Evolutionary conservation across 1,140 invertebrate genomes (phyloP).

Genomic region (Ruditapes philippinarum): DNA sequence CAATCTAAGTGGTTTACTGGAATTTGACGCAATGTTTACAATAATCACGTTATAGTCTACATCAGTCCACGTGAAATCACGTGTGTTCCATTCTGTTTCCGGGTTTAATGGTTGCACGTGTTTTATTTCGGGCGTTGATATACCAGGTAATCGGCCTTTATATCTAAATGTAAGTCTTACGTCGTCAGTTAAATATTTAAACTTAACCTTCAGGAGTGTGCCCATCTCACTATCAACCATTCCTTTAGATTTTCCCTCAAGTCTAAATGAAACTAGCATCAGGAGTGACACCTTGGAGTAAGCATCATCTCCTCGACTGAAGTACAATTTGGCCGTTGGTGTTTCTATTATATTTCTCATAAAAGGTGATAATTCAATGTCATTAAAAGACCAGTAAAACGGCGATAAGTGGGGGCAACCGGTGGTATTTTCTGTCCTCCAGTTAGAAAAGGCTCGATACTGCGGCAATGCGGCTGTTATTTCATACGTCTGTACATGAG

Average conservation of each 20-base stretch:
- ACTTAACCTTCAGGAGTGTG: conserved; percentile 63
- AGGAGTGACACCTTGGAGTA: conserved; percentile 22
- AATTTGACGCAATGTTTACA: conserved; percentile 51
- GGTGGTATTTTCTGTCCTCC: conserved; percentile 44
- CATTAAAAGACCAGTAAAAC: conserved; percentile 60
- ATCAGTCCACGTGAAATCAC: conserved; percentile 69
- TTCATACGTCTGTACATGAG: conserved; percentile 49
- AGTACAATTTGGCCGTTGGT: conserved; percentile 35
- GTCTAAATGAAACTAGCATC: conserved; percentile 55
- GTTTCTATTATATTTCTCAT: not conserved
- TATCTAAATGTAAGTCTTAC: conserved; percentile 39
- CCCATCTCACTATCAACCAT: conserved; percentile 72
- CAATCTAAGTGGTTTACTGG: conserved; percentile 40
- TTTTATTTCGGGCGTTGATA: conserved; percentile 36
- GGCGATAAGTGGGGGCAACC: conserved; percentile 66
- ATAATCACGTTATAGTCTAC: conserved; percentile 64
- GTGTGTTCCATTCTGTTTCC: conserved; percentile 60
- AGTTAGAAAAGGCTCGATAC: conserved; percentile 68
- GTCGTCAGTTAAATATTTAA: conserved; percentile 24
- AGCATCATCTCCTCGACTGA: conserved; percentile 8
- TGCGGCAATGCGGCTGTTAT: conserved; percentile 68
- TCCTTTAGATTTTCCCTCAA: conserved; percentile 68
- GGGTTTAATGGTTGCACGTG: conserved; percentile 4
- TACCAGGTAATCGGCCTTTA: conserved; percentile 48
- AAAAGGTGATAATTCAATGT: not conserved